Evolutionary conservation across 2,113 vertebrate genomes (phyloP), one percentile per base, ranked within the genome.

Genomic region (Ivindomyrus marchei): DNA sequence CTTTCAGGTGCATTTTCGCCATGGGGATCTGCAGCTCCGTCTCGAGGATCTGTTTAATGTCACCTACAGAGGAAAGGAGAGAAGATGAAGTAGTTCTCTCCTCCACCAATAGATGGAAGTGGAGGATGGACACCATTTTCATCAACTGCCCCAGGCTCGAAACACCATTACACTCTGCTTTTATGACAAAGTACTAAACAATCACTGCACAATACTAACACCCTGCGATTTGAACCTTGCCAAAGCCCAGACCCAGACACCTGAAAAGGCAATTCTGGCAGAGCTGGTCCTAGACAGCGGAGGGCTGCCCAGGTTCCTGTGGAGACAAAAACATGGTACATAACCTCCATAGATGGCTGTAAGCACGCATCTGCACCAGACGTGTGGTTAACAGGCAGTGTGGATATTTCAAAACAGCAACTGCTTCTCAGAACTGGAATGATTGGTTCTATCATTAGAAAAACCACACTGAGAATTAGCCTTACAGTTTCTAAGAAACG

Each of bases 1-100:
- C 98, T 94, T 99, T 99, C 92, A 99, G 97, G 92, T 98, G 97
- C 98, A 99, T 99, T 97, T 99, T 98, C 92, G 98, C 97, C 56
- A 96, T 94, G 93, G 98, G 98, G 94, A 99, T 95, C 88, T 97
- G 97, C 91, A 99, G 97, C 93, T 99, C 98, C 93, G 97, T 97
- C 96, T 98, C 98, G 90, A 99, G 96, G 94, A 99, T 97, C 89
- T 96, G 96, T 96, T 99, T 99, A 93, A 99, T 98, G 91, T 97
- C 97, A 91, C 98, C 98, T 99, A 93, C 84, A 88, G 88, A 90
- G 90, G 11, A 86, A 13, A 80, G 45, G 7, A 50, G 66, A 84
- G 47, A 27, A 27, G 15, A 47, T 24, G 13, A 21, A 11, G 88
- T 13, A 89, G 2, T 88, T 91, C 70, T 77, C 11, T 27, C 50